Evolutionary conservation across 2,113 vertebrate genomes (phyloP).

Genomic region (Melanocharis versteri): DNA sequence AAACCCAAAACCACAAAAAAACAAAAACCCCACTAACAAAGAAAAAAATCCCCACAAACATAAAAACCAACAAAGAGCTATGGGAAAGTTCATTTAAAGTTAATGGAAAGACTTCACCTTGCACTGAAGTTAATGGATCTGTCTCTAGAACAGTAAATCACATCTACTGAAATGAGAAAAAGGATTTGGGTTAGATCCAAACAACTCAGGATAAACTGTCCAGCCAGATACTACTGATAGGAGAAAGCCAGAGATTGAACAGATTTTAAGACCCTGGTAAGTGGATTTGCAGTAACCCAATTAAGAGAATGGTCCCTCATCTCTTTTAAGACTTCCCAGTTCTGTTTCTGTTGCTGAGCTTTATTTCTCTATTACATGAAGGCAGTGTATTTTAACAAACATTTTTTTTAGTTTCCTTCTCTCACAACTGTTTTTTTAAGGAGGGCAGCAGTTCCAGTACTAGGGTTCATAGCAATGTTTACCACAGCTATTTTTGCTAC

Average conservation of each 20-base stretch:
- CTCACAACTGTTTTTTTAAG: rapidly evolving
- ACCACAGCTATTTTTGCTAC: background rate
- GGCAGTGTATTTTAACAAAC: background rate
- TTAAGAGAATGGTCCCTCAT: background rate
- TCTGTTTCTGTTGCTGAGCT: background rate
- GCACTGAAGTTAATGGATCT: background rate
- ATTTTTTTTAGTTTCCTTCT: background rate
- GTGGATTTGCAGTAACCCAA: background rate
- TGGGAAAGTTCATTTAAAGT: background rate
- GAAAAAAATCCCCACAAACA: too few species aligned
- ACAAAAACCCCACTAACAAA: background rate
- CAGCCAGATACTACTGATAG: background rate
- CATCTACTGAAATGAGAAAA: background rate
- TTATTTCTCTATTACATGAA: background rate
- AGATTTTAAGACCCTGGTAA: background rate
- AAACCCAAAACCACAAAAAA: background rate
- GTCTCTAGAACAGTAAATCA: background rate
- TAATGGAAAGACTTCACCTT: background rate
- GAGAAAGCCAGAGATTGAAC: background rate
- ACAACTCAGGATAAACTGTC: background rate
- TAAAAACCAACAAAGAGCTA: background rate
- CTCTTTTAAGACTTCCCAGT: background rate
- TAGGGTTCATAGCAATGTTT: background rate
- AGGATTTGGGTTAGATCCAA: background rate
- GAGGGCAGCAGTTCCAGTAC: background rate